Evolutionary conservation across 2,113 vertebrate species (phyloP).

Genomic region (Poeciliopsis prolifica): DNA sequence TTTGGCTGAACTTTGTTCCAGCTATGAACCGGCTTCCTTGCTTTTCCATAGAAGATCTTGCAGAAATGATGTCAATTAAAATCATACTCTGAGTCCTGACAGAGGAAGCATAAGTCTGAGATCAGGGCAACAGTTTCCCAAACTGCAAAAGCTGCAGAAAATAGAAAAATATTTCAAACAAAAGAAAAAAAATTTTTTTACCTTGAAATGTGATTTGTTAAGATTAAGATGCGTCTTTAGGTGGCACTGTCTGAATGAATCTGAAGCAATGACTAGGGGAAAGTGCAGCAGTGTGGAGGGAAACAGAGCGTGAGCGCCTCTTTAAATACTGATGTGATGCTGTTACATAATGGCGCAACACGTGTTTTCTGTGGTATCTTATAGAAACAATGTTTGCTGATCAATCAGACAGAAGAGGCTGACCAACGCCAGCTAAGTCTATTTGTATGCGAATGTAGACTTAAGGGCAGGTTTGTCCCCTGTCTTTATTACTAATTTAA

Average conservation of each 20-base stretch:
- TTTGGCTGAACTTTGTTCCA: slow-evolving; percentile 82
- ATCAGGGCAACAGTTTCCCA: not conserved
- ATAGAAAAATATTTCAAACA: not conserved
- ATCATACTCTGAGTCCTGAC: slow-evolving; percentile 84
- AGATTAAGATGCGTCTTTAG: slow-evolving; percentile 16
- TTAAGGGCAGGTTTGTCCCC: not conserved
- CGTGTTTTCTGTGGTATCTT: slow-evolving; percentile 29
- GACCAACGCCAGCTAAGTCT: slow-evolving; percentile 4
- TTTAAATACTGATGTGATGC: slow-evolving; percentile 51
- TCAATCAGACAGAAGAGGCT: not conserved
- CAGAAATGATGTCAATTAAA: slow-evolving; percentile 72
- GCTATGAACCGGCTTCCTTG: slow-evolving; percentile 68
- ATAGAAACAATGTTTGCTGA: slow-evolving; percentile 9
- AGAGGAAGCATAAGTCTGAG: slow-evolving; percentile 12
- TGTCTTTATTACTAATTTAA: not conserved
- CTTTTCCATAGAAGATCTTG: slow-evolving; percentile 85
- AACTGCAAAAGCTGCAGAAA: not conserved
- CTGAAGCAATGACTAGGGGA: not conserved
- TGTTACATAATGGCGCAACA: slow-evolving; percentile 55
- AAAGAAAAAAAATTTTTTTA: not conserved
- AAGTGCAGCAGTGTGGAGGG: not conserved
- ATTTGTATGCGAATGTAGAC: not conserved
- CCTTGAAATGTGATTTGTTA: slow-evolving; percentile 12
- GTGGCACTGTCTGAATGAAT: not conserved
- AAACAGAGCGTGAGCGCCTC: not conserved